phyloP scores from a whole-genome alignment of 2,113 vertebrate species.

The Catharus fuscescens region DNA sequence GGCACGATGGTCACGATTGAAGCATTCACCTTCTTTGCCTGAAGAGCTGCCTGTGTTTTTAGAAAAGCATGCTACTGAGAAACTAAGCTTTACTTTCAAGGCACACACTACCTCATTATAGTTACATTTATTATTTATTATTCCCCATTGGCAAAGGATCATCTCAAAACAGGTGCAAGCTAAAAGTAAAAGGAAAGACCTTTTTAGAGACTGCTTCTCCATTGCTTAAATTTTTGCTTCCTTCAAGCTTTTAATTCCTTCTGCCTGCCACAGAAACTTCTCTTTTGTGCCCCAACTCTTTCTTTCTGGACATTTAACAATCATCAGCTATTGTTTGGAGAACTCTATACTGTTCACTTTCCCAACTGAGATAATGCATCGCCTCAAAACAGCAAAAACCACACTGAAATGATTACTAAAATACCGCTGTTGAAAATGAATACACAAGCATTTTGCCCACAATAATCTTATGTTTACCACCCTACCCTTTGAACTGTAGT shows the following conservation, averaged over 20 bases:
- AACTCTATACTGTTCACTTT: background rate
- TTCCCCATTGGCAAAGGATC: background rate
- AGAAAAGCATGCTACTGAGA: background rate
- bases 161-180: background rate
- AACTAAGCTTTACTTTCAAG: background rate
- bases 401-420: background rate
- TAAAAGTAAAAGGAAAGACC: background rate
- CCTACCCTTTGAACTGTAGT: background rate
- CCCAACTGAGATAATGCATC: background rate
- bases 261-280: background rate
- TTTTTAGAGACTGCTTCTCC: background rate
- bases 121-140: background rate
- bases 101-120: background rate
- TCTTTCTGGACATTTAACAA: background rate
- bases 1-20: fast-evolving
- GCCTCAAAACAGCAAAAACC: background rate
- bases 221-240: background rate
- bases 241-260: background rate
- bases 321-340: background rate
- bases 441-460: background rate
- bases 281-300: background rate
- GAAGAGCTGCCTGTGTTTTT: background rate
- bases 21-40: background rate
- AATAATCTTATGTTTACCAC: background rate
- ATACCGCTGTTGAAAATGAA: background rate